phyloP scores from a whole-genome alignment of 1,140 invertebrate genomes.

The Halyomorpha halys region DNA sequence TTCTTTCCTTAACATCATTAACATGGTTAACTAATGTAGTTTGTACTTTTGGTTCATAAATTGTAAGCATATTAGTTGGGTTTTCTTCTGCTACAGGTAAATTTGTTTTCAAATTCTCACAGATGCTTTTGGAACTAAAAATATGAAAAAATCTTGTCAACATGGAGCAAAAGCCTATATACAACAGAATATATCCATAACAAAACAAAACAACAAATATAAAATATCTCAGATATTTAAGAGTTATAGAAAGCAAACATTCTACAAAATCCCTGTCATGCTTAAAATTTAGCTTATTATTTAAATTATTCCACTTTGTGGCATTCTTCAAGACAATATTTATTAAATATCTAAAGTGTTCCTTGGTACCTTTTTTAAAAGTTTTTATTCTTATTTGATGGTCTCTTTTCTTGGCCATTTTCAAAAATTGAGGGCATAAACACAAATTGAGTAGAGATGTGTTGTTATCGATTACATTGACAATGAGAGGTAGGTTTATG shows the following conservation, averaged over 20 bases:
- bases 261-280: slow-evolving; percentile 22
- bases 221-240: slow-evolving; percentile 16
- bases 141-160: too few species aligned
- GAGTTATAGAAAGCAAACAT: slow-evolving; percentile 15
- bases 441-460: too few species aligned
- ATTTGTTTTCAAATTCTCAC: neutral
- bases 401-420: slow-evolving; percentile 8
- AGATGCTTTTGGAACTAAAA: too few species aligned
- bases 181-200: too few species aligned
- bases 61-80: neutral
- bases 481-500: too few species aligned
- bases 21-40: neutral
- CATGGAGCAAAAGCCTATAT: too few species aligned
- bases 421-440: too few species aligned
- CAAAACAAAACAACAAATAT: too few species aligned
- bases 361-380: neutral
- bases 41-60: neutral
- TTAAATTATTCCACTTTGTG: slow-evolving; percentile 18
- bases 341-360: neutral
- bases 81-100: neutral
- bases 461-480: too few species aligned
- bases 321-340: slow-evolving; percentile 21
- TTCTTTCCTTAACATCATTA: neutral
- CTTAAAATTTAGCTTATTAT: slow-evolving; percentile 16
- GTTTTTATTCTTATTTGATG: neutral